Evolutionary conservation across 2,888 invertebrate species (phyloP), one percentile per base, ranked within the genome.

Genomic region (Melitaea athalia): DNA sequence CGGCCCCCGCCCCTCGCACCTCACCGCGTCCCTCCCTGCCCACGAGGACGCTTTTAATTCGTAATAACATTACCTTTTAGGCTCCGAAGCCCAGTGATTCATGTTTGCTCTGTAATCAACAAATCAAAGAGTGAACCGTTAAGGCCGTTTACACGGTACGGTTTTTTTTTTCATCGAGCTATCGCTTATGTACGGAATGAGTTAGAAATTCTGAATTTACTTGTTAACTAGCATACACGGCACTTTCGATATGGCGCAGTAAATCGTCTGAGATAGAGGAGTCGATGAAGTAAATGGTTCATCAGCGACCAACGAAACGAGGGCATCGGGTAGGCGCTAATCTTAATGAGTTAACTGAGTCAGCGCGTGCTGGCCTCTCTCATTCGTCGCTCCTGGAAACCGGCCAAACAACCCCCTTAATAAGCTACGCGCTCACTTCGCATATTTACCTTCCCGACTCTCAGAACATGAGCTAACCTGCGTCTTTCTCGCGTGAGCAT

Each of bases 311-410:
- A 52, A 45, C 42, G 14, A 47, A 64, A 64, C 55, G 53, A 57
- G 64, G 55, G 61, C 61, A 43, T 49, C 61, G 33, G 45, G 63
- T 63, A 64, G 64, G 63, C 78, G 79, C 78, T 84, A 84, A 83
- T 85, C 83, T 85, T 85, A 85, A 84, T 84, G 80, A 81, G n/a
- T n/a, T 42, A 69, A 80, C 79, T 76, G 81, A 83, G 77, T 81
- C 79, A 72, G 76, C 77, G 77, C 77, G 74, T 69, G 69, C 73
- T 57, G 79, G 79, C 80, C 79, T 73, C 75, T 74, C 76, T 77
- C 81, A 83, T 84, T 78, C 76, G 76, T 74, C 71, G 72, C 72
- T 63, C 60, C 78, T 85, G 83, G 84, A 83, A 69, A 68, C 52
- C 64, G 64, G 79, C 84, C 82, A 83, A 77, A 69, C 72, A 69